Conservation (phyloP, 2,113 vertebrate genomes). For the Macroglossus sobrinus region DNA sequence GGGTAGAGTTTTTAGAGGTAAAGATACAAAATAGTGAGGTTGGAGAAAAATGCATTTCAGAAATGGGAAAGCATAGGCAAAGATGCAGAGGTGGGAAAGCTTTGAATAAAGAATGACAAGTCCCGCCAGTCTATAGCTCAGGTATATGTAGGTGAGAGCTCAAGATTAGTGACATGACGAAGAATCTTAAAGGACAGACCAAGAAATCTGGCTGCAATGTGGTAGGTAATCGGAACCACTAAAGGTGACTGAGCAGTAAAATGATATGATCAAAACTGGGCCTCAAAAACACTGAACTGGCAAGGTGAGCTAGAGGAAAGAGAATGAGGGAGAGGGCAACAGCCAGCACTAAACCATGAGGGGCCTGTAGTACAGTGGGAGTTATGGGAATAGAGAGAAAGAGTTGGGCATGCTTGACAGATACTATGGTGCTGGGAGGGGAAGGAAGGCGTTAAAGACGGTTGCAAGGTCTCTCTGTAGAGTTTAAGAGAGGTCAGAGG, state of each 20-base stretch:
- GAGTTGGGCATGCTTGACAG: background rate
- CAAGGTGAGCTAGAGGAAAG: background rate
- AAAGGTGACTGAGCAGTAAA: too few species aligned
- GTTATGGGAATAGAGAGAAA: accelerated
- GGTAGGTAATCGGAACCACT: background rate
- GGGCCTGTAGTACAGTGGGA: background rate
- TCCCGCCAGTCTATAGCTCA: background rate
- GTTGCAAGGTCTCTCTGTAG: background rate
- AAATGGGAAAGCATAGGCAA: background rate
- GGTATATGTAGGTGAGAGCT: background rate
- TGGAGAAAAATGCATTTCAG: background rate
- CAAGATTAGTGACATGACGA: background rate
- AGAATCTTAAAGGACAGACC: background rate
- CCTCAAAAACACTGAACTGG: background rate
- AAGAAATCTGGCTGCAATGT: background rate
- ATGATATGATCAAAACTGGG: background rate
- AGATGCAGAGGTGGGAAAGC: background rate
- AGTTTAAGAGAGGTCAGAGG: background rate
- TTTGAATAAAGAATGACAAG: too few species aligned
- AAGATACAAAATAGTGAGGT: background rate
- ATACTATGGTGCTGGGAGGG: background rate
- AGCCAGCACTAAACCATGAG: background rate
- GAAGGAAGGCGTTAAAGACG: background rate
- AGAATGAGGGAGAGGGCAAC: background rate
- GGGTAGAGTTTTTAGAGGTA: background rate